phyloP scores from a whole-genome alignment of 2,113 vertebrate genomes.

The Lophius piscatorius region DNA sequence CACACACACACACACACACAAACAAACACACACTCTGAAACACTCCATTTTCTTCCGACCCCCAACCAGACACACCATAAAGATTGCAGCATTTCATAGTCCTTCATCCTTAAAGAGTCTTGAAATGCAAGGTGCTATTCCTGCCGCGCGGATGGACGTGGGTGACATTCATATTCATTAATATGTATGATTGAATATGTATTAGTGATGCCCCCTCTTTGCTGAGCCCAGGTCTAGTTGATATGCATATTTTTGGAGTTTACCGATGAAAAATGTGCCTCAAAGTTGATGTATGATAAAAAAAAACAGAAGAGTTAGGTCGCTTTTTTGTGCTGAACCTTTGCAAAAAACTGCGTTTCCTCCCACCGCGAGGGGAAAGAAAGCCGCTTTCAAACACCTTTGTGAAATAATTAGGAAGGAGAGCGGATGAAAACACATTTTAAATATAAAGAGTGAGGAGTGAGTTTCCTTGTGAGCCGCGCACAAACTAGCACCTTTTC shows the following conservation, averaged over 20 bases:
- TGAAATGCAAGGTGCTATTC: constrained; percentile 16
- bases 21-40: background rate
- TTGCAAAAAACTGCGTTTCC: background rate
- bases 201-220: constrained; percentile 13
- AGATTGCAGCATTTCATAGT: constrained; percentile 24
- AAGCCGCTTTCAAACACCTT: background rate
- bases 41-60: constrained; percentile 4
- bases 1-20: constrained; percentile 11
- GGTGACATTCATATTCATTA: constrained; percentile 48
- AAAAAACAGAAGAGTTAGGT: constrained; percentile 4
- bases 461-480: constrained; percentile 46
- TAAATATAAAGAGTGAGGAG: constrained; percentile 6
- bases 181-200: constrained; percentile 43
- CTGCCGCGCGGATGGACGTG: constrained; percentile 21
- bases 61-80: constrained; percentile 12
- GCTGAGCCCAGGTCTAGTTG: background rate
- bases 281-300: constrained; percentile 10
- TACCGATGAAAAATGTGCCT: constrained; percentile 6
- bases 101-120: constrained; percentile 8
- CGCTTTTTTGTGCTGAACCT: constrained; percentile 22
- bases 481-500: constrained; percentile 23
- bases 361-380: background rate
- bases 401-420: constrained; percentile 32
- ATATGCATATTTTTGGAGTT: constrained; percentile 15
- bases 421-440: constrained; percentile 10